A percentile compares a stretch with the other conserved stretches of the same genome.
Conservation (phyloP, 2,888 invertebrate genomes). For the Rhyacophila evoluta region DNA sequence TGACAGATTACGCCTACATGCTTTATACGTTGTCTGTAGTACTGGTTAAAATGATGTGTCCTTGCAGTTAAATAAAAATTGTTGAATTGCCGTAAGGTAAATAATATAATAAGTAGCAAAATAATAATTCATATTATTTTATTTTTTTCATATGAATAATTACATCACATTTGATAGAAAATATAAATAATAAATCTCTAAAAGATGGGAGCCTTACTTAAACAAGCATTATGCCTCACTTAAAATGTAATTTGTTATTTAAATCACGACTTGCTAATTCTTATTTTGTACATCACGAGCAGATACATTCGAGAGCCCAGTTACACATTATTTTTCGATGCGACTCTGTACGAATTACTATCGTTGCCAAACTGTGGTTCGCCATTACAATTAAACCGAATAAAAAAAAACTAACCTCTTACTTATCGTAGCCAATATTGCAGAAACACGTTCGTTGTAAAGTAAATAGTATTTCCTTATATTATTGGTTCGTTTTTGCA, state of each 20-base stretch:
- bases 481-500: too few species aligned
- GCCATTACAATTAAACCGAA: too few species aligned
- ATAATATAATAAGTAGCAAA: background rate
- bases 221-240: constrained; percentile 47
- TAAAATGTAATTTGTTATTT: constrained; percentile 51
- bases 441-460: too few species aligned
- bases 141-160: background rate
- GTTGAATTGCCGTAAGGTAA: too few species aligned
- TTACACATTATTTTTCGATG: background rate
- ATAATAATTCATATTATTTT: too few species aligned
- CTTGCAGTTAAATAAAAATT: too few species aligned
- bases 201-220: constrained; percentile 44
- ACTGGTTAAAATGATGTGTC: too few species aligned
- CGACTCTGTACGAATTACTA: background rate
- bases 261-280: constrained; percentile 41
- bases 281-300: constrained; percentile 25
- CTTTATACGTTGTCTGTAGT: too few species aligned
- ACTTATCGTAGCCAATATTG: too few species aligned
- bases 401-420: too few species aligned
- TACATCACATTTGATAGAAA: background rate
- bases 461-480: too few species aligned
- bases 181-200: constrained; percentile 36
- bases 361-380: background rate
- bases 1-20: too few species aligned
- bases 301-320: background rate